Evolutionary conservation across 2,888 invertebrate genomes (phyloP), one percentile per base, ranked within the genome.

Genomic region (Eupeodes latifasciatus): DNA sequence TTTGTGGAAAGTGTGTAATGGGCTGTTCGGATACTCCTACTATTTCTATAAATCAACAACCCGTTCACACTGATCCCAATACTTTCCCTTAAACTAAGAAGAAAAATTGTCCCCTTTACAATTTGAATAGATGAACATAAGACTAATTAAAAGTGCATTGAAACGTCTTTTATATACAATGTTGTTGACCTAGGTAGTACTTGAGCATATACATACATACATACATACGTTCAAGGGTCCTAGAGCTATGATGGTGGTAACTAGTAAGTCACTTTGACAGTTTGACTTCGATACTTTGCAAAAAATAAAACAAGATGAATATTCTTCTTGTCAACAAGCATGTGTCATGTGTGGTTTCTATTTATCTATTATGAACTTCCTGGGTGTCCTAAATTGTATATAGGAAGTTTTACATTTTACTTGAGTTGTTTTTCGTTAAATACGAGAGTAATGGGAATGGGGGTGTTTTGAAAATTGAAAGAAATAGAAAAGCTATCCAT

Each of bases 341-440:
- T 27, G 55, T 53, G 57, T 76, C 71, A 72, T 44, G 27, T 27
- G 27, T 27, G 59, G 75, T 44, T 79, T 67, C 59, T 59, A 34
- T 40, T 34, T 27, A 27, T 14, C 47, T 57, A 19, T 67, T 81
- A 79, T 82, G 75, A 86, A 82, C 66, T 86, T 82, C 82, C 86
- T 86, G 66, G 82, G 75, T 82, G 79, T 44, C 67, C 82, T 76
- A 59, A 76, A 76, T 82, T 76, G 10, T 47, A 9, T 10, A 19
- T 59, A 67, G 62, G 67, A 66, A 66, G 79, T 82, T 79, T 79
- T 71, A n/a, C 14, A 76, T 82, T 82, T 76, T 75, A 76, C 19
- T 75, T 14, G 27, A 57, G 16, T 64, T 78, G 66, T 34, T 72
- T 10, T 57, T 59, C 36, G 40, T 57, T 55, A 14, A n/a, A 36